A percentile compares a stretch with the other conserved stretches of the same genome.
Evolutionary conservation across 2,113 vertebrate genomes (phyloP).

Genomic region (Phylloscopus trochilus): DNA sequence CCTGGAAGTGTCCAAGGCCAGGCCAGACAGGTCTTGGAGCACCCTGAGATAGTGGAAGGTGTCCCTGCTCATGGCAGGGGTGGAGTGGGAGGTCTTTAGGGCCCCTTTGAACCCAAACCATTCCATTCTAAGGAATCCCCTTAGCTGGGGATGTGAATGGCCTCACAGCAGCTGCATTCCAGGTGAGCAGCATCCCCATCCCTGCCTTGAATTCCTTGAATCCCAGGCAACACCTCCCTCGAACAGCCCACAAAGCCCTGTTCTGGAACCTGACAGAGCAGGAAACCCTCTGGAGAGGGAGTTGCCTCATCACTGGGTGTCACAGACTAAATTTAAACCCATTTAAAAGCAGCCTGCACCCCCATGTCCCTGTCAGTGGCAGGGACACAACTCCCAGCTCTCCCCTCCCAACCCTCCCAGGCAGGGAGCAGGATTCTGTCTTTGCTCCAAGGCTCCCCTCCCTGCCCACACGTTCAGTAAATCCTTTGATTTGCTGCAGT

Average conservation of each 20-base stretch:
- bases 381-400: neutral
- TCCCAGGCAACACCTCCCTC: neutral
- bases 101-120: neutral
- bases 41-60: accelerated
- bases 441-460: neutral
- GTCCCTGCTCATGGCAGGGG: neutral
- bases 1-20: neutral
- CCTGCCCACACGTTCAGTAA: neutral
- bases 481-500: neutral
- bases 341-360: neutral
- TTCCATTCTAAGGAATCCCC: neutral
- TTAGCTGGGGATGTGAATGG: neutral
- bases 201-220: neutral
- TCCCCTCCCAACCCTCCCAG: neutral
- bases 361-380: accelerated
- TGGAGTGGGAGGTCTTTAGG: too few species aligned
- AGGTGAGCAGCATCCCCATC: neutral
- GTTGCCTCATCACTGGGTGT: accelerated
- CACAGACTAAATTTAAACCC: neutral
- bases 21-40: neutral
- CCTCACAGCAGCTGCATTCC: neutral
- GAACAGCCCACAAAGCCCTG: accelerated
- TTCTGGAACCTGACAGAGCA: neutral
- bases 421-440: neutral
- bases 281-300: neutral